phyloP scores from a whole-genome alignment of 1,140 invertebrate species.

The Homalodisca vitripennis region DNA sequence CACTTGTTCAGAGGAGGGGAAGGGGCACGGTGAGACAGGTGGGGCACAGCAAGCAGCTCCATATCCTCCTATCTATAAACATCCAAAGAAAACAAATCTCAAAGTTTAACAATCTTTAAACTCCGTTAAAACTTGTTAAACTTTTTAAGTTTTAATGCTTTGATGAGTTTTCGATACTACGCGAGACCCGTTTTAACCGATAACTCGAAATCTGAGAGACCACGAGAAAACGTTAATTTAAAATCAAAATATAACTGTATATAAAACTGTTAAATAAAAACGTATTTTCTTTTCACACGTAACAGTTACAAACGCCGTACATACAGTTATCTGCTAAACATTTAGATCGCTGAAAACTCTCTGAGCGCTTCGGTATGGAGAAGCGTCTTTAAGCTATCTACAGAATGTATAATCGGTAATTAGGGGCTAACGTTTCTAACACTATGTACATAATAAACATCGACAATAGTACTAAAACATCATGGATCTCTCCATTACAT shows the following conservation, averaged over 20 bases:
- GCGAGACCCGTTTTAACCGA: conserved; percentile 34
- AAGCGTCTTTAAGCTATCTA: conserved; percentile 6
- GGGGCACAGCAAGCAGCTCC: not conserved
- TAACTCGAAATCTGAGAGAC: conserved; percentile 32
- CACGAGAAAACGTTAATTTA: conserved; percentile 25
- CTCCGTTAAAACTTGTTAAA: conserved; percentile 9
- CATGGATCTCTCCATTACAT: not conserved
- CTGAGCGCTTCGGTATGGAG: not conserved
- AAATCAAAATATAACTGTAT: conserved; percentile 1
- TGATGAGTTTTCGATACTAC: conserved; percentile 23
- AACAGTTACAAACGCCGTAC: conserved; percentile 19
- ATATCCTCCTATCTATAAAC: conserved; percentile 1
- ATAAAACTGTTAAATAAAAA: conserved; percentile 4
- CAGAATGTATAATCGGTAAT: conserved; percentile 5
- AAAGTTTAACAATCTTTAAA: conserved; percentile 14
- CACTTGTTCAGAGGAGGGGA: not conserved
- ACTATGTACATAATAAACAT: conserved; percentile 19
- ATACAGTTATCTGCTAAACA: conserved; percentile 12
- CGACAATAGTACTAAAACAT: conserved; percentile 2
- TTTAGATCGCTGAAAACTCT: conserved; percentile 7
- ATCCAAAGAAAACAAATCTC: conserved; percentile 2
- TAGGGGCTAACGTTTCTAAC: not conserved
- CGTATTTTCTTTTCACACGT: conserved; percentile 6
- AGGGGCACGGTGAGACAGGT: not conserved
- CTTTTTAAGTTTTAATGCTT: conserved; percentile 15